phyloP scores from a whole-genome alignment of 1,140 invertebrate genomes.

The Drosophila pachea region DNA sequence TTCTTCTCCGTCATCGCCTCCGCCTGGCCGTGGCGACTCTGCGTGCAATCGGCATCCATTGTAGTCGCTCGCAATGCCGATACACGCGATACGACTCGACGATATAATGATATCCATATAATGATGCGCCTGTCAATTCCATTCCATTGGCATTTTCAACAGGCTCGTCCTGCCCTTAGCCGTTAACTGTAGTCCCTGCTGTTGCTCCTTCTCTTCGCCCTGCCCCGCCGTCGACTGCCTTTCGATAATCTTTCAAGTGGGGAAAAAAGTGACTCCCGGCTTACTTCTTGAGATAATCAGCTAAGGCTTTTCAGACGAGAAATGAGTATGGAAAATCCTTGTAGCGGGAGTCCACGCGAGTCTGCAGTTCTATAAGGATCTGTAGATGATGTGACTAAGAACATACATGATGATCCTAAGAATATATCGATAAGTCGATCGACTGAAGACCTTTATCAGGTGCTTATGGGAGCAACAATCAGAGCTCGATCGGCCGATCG shows the following conservation, averaged over 20 bases:
- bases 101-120: slow-evolving; percentile 78
- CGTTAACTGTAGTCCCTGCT: background rate
- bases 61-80: slow-evolving; percentile 26
- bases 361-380: too few species aligned
- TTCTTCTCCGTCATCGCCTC: too few species aligned
- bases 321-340: too few species aligned
- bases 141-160: slow-evolving; percentile 49
- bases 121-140: slow-evolving; percentile 73
- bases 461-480: too few species aligned
- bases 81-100: slow-evolving; percentile 60
- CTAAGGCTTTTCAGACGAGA: too few species aligned
- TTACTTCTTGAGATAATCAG: background rate
- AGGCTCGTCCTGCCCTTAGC: background rate
- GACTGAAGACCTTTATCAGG: too few species aligned
- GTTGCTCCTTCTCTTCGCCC: background rate
- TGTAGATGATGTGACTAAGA: too few species aligned
- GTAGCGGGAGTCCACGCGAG: too few species aligned
- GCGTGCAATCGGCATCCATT: slow-evolving; percentile 32
- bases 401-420: too few species aligned
- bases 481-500: too few species aligned
- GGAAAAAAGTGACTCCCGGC: slow-evolving; percentile 3
- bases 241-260: background rate
- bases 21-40: slow-evolving; percentile 18
- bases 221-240: background rate
- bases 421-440: too few species aligned